These are phyloP conservation scores for Lasioglossum lativentre DNA, from an alignment of 2,888 invertebrate genomes.

Conservation along the genomic window DNA sequence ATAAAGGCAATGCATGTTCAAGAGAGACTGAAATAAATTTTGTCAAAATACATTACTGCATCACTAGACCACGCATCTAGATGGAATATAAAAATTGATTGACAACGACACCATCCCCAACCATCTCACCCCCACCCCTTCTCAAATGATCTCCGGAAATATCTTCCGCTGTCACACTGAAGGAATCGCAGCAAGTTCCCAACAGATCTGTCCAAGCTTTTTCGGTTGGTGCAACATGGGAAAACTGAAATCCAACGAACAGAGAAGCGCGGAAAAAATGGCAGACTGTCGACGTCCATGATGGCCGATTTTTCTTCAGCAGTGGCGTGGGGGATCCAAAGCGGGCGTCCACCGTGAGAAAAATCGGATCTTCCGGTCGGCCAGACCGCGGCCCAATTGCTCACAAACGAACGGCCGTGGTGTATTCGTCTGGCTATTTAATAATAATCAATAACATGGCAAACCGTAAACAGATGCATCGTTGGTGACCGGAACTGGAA, in stretches of 20 bases:
- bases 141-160: too few relatives aligned
- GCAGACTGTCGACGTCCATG: constrained; percentile 24
- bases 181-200: too few relatives aligned
- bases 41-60: too few relatives aligned
- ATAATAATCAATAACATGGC: constrained; percentile 50
- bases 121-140: too few relatives aligned
- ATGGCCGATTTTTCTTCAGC: constrained; percentile 22
- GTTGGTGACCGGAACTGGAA: constrained; percentile 40
- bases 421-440: constrained; percentile 33
- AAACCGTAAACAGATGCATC: constrained; percentile 59
- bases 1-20: too few relatives aligned
- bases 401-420: constrained; percentile 16
- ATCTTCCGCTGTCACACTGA: too few relatives aligned
- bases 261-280: constrained; percentile 24
- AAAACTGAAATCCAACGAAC: neutral
- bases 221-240: neutral
- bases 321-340: constrained; percentile 30
- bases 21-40: too few relatives aligned
- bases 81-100: too few relatives aligned
- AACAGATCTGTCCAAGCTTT: too few relatives aligned
- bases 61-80: too few relatives aligned
- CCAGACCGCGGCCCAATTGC: constrained; percentile 8
- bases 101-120: too few relatives aligned
- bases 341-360: constrained; percentile 44
- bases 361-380: constrained; percentile 64